Base-by-base conservation (phyloP, 2,797 vertebrate species). In the Diplodus sargus region DNA sequence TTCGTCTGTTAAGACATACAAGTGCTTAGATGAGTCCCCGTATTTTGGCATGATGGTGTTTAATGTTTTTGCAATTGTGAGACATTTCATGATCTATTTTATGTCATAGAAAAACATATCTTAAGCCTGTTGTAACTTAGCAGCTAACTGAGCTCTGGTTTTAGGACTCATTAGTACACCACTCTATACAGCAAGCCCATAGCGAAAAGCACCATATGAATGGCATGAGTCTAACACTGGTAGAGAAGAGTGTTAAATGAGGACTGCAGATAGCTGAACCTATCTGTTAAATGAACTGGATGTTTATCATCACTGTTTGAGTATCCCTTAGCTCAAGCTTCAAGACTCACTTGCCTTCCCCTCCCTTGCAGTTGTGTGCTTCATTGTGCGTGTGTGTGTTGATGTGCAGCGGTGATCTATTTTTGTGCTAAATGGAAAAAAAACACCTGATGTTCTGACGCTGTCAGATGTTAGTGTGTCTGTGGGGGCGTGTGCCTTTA, bases 401-500 rank as follows among this genome's bases (percentile, higher is more conserved):
- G 25, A 48, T 62, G 65, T 78, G 67, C 69, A 77, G 56, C 67
- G 69, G 60, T 59, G 25, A 68, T 87, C 77, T 79, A 51, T 63
- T 81, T 82, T 45, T 52, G 61, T 70, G 66, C 39, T 42, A 62
- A 76, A 76, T 60, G 9, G 64, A 62, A 34, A 69, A 63, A 57
- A 51, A 70, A 59, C 73, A 85, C 71, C 60, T 58, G 16, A 68
- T 60, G 56, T 25, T 59, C 69, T 79, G 78, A 77, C 22, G n/a
- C 70, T 70, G 78, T 67, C 71, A 78, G 20, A 59, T 75, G 82
- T 70, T 66, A 51, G 57, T 42, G 65, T 76, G 63, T 76, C 51
- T 84, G 81, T 28, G 82, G 62, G 65, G 83, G 83, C 0, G 76
- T 86, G 73, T 15, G 74, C 70, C 78, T 87, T 88, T 84, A 82